A percentile compares a stretch with the other conserved stretches of the same genome.
Evolutionary conservation across 2,797 vertebrate species (phyloP).

Genomic region (Otus scops): DNA sequence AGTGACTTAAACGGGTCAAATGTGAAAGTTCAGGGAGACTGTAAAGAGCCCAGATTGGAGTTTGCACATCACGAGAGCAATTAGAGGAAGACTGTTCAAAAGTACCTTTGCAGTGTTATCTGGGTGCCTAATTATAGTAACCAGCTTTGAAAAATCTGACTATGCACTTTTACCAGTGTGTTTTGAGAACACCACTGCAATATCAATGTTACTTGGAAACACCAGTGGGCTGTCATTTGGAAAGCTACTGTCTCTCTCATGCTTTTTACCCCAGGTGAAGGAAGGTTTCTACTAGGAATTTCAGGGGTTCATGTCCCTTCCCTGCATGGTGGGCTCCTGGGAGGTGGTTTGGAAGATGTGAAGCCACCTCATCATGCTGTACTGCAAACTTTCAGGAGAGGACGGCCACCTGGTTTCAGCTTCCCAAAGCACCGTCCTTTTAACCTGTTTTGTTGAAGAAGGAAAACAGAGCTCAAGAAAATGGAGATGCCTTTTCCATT

Average conservation of each 20-base stretch:
- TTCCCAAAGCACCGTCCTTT: neutral
- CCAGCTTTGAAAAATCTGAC: neutral
- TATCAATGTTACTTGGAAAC: neutral
- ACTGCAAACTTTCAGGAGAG: neutral
- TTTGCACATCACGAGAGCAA: neutral
- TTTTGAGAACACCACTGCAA: neutral
- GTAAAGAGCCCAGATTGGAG: neutral
- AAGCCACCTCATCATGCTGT: neutral
- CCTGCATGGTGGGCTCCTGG: neutral
- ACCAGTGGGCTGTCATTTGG: neutral
- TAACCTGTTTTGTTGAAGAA: neutral
- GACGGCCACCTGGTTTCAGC: rapidly evolving
- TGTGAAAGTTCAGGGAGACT: neutral
- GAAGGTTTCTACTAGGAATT: neutral
- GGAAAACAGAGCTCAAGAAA: neutral
- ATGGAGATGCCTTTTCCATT: neutral
- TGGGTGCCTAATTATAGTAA: neutral
- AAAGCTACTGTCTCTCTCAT: neutral
- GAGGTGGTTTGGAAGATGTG: neutral
- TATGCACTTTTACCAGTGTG: neutral
- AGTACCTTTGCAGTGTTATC: neutral
- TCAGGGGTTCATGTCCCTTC: neutral
- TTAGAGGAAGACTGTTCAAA: neutral
- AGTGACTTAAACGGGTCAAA: neutral
- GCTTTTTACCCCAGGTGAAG: neutral